Evolutionary conservation across 2,888 invertebrate species (phyloP), one percentile per base, ranked within the genome.

Genomic region (Platypus cylindrus): DNA sequence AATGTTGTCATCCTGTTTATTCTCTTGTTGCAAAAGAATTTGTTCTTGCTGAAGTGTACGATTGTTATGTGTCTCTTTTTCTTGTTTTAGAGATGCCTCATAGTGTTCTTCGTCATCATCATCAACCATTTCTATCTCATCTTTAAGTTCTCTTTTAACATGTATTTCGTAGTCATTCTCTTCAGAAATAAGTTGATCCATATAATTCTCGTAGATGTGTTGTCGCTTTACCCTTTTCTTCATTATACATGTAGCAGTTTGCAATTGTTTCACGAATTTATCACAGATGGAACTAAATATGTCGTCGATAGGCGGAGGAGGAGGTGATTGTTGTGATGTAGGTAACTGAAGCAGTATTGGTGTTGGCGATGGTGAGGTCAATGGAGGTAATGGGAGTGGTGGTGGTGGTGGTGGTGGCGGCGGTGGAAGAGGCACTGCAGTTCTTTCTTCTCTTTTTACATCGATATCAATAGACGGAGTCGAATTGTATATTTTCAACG

Each of bases 211-310:
- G n/a, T n/a, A n/a, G n/a, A n/a, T n/a, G n/a, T n/a, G n/a, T 32
- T 28, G 37, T 18, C 37, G 22, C 30, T 39, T 47, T 12, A 64
- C 59, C 2, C 62, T 58, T 40, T 70, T 68, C 53, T 73, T 75
- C n/a, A n/a, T n/a, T n/a, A n/a, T n/a, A 32, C 64, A 65, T 34
- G 64, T 64, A 26, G 72, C 70, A 44, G 58, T 67, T 57, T 72
- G 72, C 28, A 85, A 59, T 58, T 84, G 81, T 55, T 82, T 78
- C 59, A 84, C 71, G 55, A 85, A 81, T 59, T 68, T 78, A 59
- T 83, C 81, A 62, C 83, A 84, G 12, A 82, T 72, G 51, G 66
- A 74, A 31, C 71, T 69, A 75, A 83, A 85, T 51, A 65, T 60
- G 34, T 65, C 58, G 50, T 70, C 68, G 11, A 56, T 50, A 3